Base-by-base conservation (phyloP, 2,888 invertebrate species). In the Apamea anceps region DNA sequence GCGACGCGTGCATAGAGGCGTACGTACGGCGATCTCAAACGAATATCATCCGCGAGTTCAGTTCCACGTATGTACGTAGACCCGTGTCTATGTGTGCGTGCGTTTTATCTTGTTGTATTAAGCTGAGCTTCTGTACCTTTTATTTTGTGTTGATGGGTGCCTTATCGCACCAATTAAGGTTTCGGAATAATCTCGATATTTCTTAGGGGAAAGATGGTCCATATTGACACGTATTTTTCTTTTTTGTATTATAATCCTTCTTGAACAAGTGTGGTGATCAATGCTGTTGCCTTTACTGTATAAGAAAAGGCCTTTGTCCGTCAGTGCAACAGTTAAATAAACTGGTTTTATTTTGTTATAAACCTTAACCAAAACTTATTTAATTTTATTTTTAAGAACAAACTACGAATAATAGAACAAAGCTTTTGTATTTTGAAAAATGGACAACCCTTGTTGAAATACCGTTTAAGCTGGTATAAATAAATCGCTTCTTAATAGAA, bases 111-210 rank as follows among this genome's bases (percentile, higher is more conserved):
- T 4, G 21, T 48, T 32, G 5, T 32, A 15, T 21, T 15, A 7
- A 28, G 21, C 21, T 57, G 21, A 18, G 3, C n/a, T 65, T 81
- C 62, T 74, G 75, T 12, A 54, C 0, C 0, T 48, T 28, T 4
- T n/a, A 7, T 72, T 63, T n/a, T 63, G 15, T 21, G 6, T 72
- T 37, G n/a, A 63, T 0, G 57, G 15, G 1, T 57, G 1, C 12
- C 45, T 25, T 25, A 32, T 45, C 21, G 54, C 21, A n/a, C 10
- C 63, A 37, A 79, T 82, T 37, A n/a, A 74, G 37, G 65, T 82
- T 28, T 37, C 15, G 48, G 21, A 81, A 48, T 81, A 32, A 74
- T 57, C 75, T 48, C 25, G 57, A 76, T 63, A 78, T 73, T 79
- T 76, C 51, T 48, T 37, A 3, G 21, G n/a, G 15, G 13, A 32